Evolutionary conservation across 2,113 vertebrate genomes (phyloP).

Genomic region (Limanda limanda): DNA sequence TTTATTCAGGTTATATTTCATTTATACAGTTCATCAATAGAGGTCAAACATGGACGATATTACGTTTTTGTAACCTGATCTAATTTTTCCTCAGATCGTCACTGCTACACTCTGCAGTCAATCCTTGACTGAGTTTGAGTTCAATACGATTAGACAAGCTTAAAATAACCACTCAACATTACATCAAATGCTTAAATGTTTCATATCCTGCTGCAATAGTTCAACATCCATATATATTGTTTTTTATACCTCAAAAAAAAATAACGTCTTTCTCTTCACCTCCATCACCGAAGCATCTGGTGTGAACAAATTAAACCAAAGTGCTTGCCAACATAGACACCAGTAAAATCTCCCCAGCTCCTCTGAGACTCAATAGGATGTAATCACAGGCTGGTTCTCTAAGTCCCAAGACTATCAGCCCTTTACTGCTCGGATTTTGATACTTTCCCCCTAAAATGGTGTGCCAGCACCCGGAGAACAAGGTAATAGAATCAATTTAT

Average conservation of each 20-base stretch:
- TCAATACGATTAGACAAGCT: neutral
- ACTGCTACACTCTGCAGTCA: neutral
- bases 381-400: constrained; percentile 37
- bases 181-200: neutral
- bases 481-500: constrained; percentile 66
- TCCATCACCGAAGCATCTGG: constrained; percentile 1
- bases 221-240: neutral
- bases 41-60: neutral
- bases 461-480: constrained; percentile 58
- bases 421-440: constrained; percentile 43
- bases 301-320: constrained; percentile 19
- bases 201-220: neutral
- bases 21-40: too few relatives aligned
- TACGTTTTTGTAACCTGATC: neutral
- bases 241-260: neutral
- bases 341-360: constrained; percentile 24
- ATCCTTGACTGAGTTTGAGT: neutral
- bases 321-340: constrained; percentile 8
- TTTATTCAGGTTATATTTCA: too few relatives aligned
- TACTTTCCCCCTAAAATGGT: constrained; percentile 51
- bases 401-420: constrained; percentile 14
- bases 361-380: constrained; percentile 11
- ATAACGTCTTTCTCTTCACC: neutral
- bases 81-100: neutral
- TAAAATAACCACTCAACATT: neutral